These are phyloP conservation scores for Enteromius paludinosus DNA, from an alignment of 2,797 vertebrate genomes.

Conservation along the genomic window DNA sequence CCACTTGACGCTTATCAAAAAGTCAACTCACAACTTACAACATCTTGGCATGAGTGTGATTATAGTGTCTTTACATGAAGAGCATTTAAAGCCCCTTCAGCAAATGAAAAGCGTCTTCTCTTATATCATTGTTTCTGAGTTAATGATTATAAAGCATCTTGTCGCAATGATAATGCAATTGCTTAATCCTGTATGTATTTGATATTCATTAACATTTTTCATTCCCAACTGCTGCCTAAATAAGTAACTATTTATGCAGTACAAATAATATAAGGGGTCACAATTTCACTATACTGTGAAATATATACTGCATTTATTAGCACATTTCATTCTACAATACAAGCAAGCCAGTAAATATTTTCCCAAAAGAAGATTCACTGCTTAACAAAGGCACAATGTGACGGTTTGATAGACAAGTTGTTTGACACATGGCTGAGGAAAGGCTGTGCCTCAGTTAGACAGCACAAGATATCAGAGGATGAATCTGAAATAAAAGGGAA, in stretches of 20 bases:
- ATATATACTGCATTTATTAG: background rate
- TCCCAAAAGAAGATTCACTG: slow-evolving; percentile 9
- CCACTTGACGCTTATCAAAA: background rate
- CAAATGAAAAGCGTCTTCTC: background rate
- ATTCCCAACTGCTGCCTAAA: background rate
- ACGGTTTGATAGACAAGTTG: slow-evolving; percentile 37
- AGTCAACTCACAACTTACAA: background rate
- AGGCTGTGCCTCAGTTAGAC: background rate
- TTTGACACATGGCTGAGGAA: slow-evolving; percentile 17
- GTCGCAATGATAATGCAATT: background rate
- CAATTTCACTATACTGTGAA: background rate
- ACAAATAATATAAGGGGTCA: background rate
- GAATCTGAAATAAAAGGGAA: slow-evolving; percentile 34
- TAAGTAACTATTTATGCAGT: background rate
- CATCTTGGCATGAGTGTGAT: background rate
- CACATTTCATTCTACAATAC: background rate
- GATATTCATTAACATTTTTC: background rate
- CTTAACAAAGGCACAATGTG: background rate
- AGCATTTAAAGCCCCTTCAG: background rate
- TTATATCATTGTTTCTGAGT: background rate
- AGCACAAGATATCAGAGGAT: slow-evolving; percentile 23
- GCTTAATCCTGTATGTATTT: background rate
- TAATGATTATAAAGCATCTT: background rate
- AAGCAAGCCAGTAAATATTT: background rate
- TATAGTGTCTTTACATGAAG: slow-evolving; percentile 7